Conservation (phyloP, 1,140 invertebrate species). For the Geopemphigus sp. region DNA sequence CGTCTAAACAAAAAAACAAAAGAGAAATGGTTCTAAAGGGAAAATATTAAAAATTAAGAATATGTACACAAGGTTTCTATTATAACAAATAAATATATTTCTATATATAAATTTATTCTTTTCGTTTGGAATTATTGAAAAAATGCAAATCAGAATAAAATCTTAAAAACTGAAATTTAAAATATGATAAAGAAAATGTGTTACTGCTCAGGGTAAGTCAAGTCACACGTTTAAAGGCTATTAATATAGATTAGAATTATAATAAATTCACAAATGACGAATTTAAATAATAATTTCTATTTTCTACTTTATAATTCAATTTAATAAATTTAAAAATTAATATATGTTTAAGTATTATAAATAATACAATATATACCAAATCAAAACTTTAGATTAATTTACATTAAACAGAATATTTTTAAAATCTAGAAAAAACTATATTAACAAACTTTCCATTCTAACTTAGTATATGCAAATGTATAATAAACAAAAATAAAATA, state of each 20-base stretch:
- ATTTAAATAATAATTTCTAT: not conserved
- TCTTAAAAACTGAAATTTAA: not conserved
- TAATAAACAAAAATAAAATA: too few relatives aligned
- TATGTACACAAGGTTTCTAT: conserved; percentile 46
- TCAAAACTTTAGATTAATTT: too few relatives aligned
- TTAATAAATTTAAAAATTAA: too few relatives aligned
- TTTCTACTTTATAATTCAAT: not conserved
- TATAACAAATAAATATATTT: conserved; percentile 26
- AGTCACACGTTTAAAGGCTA: too few relatives aligned
- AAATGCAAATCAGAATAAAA: not conserved
- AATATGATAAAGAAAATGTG: not conserved
- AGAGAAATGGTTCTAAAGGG: conserved; percentile 44
- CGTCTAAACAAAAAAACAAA: conserved; percentile 46
- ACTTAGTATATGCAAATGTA: too few relatives aligned
- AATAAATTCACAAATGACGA: not conserved
- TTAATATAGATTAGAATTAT: not conserved
- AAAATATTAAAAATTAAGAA: conserved; percentile 23
- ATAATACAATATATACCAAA: too few relatives aligned
- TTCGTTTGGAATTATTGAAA: not conserved
- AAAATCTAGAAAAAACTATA: too few relatives aligned
- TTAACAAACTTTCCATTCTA: too few relatives aligned
- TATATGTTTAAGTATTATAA: too few relatives aligned
- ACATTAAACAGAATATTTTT: not conserved
- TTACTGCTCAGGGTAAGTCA: not conserved
- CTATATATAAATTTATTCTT: conserved; percentile 18